Evolutionary conservation across 2,797 vertebrate species (phyloP).

Genomic region (Micrastur ruficollis): DNA sequence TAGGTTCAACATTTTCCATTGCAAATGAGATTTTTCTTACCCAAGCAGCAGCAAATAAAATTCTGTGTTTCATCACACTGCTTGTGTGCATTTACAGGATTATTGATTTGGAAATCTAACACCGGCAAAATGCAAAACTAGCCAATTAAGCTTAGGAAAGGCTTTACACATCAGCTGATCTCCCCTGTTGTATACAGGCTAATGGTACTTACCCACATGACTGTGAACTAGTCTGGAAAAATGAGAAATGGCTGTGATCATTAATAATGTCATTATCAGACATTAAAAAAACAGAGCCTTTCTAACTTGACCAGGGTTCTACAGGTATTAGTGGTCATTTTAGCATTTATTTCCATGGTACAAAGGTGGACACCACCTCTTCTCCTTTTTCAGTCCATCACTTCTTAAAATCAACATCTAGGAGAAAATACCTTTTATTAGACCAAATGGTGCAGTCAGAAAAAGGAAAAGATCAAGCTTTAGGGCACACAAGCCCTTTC

Average conservation of each 20-base stretch:
- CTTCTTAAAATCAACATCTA: neutral
- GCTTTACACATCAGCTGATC: slow-evolving; percentile 6
- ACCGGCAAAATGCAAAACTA: slow-evolving; percentile 44
- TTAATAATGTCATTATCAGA: neutral
- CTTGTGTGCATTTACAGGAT: neutral
- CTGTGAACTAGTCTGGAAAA: neutral
- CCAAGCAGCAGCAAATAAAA: slow-evolving; percentile 47
- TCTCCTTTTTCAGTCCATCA: neutral
- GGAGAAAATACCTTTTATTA: neutral
- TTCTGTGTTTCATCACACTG: slow-evolving; percentile 27
- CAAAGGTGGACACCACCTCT: neutral
- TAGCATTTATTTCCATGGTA: neutral
- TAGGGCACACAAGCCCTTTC: neutral
- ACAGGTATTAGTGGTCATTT: neutral
- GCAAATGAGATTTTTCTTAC: slow-evolving; percentile 51
- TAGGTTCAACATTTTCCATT: neutral
- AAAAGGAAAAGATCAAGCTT: neutral
- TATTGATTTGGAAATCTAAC: slow-evolving; percentile 43
- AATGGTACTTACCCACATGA: neutral
- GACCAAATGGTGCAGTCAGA: neutral
- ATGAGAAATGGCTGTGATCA: neutral
- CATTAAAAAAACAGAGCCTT: neutral
- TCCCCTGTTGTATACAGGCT: neutral
- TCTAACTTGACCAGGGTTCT: neutral
- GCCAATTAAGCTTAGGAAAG: slow-evolving; percentile 17